These are phyloP conservation scores for Aepyceros melampus DNA, from an alignment of 2,113 vertebrate genomes.

Conservation along the genomic window DNA sequence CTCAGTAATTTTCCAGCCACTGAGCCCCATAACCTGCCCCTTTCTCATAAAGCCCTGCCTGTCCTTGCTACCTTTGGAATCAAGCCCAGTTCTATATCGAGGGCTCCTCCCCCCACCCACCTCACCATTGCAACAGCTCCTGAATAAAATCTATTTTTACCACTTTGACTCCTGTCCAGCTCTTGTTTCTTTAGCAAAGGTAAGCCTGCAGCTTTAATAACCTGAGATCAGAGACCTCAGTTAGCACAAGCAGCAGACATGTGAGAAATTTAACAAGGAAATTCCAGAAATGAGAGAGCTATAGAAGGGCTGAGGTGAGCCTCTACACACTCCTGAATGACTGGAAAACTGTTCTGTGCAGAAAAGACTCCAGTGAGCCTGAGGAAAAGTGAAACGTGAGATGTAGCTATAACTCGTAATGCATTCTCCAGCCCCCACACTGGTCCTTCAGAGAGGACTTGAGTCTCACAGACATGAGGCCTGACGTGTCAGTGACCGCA, in stretches of 20 bases:
- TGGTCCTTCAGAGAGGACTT: background rate
- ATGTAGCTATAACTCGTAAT: fast-evolving
- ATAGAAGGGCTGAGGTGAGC: background rate
- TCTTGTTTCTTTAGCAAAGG: background rate
- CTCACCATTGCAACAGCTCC: background rate
- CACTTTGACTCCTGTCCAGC: background rate
- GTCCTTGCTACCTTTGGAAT: background rate
- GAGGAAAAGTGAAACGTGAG: background rate
- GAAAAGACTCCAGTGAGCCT: background rate
- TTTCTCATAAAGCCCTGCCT: background rate
- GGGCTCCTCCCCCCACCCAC: background rate
- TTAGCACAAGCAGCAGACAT: background rate
- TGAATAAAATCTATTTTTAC: background rate
- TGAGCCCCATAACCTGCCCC: background rate
- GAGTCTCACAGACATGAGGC: background rate
- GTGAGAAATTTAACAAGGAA: background rate
- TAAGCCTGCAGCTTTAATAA: background rate
- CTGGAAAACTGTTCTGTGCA: background rate
- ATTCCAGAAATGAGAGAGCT: background rate
- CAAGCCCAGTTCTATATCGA: background rate
- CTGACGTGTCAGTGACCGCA: background rate
- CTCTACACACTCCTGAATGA: background rate
- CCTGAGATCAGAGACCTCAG: background rate
- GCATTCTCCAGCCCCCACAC: background rate
- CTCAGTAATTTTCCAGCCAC: background rate